Percentiles rank a stretch among this genome's conserved stretches.
Conservation (phyloP, 2,888 invertebrate species). For the Alsophila aescularia region DNA sequence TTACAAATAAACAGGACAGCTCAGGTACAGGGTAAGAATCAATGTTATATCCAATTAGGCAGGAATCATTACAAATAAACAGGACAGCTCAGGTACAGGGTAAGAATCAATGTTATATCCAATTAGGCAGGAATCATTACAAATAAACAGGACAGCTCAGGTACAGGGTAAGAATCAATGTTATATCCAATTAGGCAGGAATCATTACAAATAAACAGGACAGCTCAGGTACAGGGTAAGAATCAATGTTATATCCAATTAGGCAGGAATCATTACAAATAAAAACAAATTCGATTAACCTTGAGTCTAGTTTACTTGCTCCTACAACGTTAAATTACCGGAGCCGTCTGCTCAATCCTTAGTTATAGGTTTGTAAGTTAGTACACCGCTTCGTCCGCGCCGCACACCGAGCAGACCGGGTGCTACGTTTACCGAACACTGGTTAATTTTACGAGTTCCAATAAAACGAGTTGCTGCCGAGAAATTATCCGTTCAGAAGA, state of each 20-base stretch:
- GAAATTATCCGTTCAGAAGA: constrained; percentile 71
- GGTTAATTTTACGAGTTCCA: constrained; percentile 60
- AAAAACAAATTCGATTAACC: constrained; percentile 18
- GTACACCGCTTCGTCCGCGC: neutral
- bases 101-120: constrained; percentile 14
- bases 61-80: no score
- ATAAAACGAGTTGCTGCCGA: constrained; percentile 57
- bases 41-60: no score
- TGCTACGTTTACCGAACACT: constrained; percentile 45
- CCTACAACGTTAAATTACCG: constrained; percentile 22
- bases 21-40: no score
- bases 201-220: constrained; percentile 10
- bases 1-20: constrained; percentile 6
- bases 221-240: constrained; percentile 11
- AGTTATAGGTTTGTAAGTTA: constrained; percentile 31
- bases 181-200: constrained; percentile 9
- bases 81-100: no score
- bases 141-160: neutral
- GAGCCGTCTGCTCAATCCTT: constrained; percentile 34
- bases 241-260: constrained; percentile 12
- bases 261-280: constrained; percentile 8
- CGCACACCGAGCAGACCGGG: neutral
- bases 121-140: constrained; percentile 11
- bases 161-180: neutral
- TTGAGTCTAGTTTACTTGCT: constrained; percentile 9